These are phyloP conservation scores for Xiphophorus maculatus DNA, from an alignment of 2,113 vertebrate genomes.

Conservation along the genomic window DNA sequence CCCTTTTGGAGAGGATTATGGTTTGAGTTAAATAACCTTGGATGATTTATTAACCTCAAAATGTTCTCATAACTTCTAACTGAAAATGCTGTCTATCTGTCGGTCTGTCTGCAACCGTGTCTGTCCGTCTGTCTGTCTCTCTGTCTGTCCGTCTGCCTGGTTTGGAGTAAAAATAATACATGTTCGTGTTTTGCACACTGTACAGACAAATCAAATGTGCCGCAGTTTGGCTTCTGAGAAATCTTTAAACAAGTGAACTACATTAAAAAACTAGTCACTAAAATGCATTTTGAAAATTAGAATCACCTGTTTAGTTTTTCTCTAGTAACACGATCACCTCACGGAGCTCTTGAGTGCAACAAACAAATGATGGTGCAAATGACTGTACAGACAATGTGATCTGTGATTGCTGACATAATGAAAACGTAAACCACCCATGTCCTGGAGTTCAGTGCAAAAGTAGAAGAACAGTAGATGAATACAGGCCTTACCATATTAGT, in stretches of 20 bases:
- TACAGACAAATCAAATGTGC: too few species aligned
- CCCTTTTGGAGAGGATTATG: conserved; percentile 2
- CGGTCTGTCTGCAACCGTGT: too few species aligned
- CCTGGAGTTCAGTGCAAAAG: neutral
- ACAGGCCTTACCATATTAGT: too few species aligned
- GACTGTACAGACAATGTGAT: neutral
- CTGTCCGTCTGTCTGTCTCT: too few species aligned
- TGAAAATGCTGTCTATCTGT: too few species aligned
- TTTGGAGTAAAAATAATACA: too few species aligned
- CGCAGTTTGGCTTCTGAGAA: too few species aligned
- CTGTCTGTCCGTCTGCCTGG: too few species aligned
- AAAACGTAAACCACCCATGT: neutral
- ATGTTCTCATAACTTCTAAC: too few species aligned
- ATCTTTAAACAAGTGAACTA: neutral
- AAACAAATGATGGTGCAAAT: neutral
- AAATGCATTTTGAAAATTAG: neutral
- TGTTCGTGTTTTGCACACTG: too few species aligned
- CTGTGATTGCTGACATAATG: neutral
- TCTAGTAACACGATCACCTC: neutral
- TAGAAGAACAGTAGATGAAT: neutral
- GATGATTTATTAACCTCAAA: neutral
- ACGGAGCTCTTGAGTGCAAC: neutral
- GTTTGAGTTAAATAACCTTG: conserved; percentile 28
- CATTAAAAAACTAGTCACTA: neutral
- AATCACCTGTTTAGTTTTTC: neutral